phyloP scores from a whole-genome alignment of 2,888 invertebrate genomes.

The Rhingia rostrata region DNA sequence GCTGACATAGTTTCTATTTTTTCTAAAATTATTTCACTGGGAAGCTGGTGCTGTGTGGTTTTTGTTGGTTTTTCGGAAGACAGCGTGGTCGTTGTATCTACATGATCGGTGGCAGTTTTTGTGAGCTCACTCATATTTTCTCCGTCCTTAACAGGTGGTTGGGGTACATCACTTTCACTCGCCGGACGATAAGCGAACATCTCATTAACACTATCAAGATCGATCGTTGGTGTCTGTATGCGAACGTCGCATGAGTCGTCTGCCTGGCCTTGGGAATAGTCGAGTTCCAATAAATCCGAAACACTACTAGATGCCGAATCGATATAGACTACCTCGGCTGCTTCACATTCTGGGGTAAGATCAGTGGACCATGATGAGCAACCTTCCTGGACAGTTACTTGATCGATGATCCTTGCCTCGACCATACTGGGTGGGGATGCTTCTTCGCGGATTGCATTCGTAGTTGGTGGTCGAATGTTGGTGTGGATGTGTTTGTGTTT shows the following conservation, averaged over 20 bases:
- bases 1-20: slow-evolving; percentile 69
- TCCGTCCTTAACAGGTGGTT: slow-evolving; percentile 66
- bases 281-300: slow-evolving; percentile 85
- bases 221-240: slow-evolving; percentile 77
- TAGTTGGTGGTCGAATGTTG: slow-evolving; percentile 76
- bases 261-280: slow-evolving; percentile 80
- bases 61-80: slow-evolving; percentile 29
- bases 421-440: slow-evolving; percentile 84
- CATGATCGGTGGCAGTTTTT: slow-evolving; percentile 8
- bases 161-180: slow-evolving; percentile 50
- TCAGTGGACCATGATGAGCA: slow-evolving; percentile 84
- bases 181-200: slow-evolving; percentile 46
- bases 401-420: slow-evolving; percentile 86
- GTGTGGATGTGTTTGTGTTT: slow-evolving; percentile 76
- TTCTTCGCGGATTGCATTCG: slow-evolving; percentile 79
- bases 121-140: slow-evolving; percentile 33
- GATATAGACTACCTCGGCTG: slow-evolving; percentile 88
- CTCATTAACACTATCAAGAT: slow-evolving; percentile 70
- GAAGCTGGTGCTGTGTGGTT: slow-evolving; percentile 41
- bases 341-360: slow-evolving; percentile 84
- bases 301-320: slow-evolving; percentile 87
- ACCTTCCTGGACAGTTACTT: slow-evolving; percentile 84
- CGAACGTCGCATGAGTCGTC: slow-evolving; percentile 64
- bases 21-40: slow-evolving; percentile 69
- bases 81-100: slow-evolving; percentile 35